These are phyloP conservation scores for Chelonus insularis DNA, from an alignment of 1,140 invertebrate species.

Conservation along the genomic window DNA sequence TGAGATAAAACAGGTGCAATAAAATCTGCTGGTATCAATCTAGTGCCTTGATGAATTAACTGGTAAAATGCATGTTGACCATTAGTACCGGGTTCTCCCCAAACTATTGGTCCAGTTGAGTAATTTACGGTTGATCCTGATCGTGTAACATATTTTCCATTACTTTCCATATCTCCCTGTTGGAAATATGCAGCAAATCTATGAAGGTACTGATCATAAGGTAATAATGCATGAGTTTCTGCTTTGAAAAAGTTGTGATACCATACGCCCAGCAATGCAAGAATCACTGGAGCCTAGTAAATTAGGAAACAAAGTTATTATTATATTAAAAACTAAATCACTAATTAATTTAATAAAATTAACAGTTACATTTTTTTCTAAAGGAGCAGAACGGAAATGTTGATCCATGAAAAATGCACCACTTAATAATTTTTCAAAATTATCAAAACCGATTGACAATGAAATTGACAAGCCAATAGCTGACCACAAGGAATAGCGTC, in stretches of 20 bases:
- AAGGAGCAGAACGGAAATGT: constrained; percentile 84
- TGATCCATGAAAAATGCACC: constrained; percentile 95
- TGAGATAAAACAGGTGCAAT: constrained; percentile 92
- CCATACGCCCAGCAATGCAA: constrained; percentile 95
- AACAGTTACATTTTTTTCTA: constrained; percentile 91
- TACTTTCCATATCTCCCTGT: constrained; percentile 99
- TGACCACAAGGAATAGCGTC: constrained; percentile 97
- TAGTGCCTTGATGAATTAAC: constrained; percentile 88
- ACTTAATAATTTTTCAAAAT: constrained; percentile 89
- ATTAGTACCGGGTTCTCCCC: constrained; percentile 98
- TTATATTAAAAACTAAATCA: constrained; percentile 6
- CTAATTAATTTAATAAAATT: constrained; percentile 36
- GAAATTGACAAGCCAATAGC: constrained; percentile 97
- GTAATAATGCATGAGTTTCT: constrained; percentile 94
- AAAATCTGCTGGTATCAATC: constrained; percentile 96
- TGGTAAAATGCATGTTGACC: constrained; percentile 99
- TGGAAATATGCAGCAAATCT: constrained; percentile 99
- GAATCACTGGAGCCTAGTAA: constrained; percentile 91
- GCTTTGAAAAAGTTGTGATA: constrained; percentile 94
- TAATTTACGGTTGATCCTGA: constrained; percentile 77
- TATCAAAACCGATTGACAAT: constrained; percentile 91
- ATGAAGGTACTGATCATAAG: constrained; percentile 98
- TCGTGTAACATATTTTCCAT: constrained; percentile 93
- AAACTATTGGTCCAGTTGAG: constrained; percentile 75
- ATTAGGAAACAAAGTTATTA: no score